Percentiles rank a stretch among this genome's conserved stretches.
Evolutionary conservation across 2,113 vertebrate species (phyloP).

Genomic region (Abramis brama): DNA sequence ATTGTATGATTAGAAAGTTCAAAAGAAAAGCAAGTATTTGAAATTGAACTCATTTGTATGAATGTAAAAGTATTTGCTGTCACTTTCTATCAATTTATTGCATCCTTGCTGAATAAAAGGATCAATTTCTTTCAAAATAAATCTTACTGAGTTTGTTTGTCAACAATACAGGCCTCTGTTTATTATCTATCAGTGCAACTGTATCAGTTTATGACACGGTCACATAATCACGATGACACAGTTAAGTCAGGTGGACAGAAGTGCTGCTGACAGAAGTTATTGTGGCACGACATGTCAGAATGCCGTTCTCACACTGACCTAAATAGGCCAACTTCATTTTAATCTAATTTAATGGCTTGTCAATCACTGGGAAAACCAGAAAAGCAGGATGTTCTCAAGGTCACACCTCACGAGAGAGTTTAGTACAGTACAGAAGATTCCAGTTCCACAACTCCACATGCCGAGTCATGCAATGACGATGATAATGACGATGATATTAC

Average conservation of each 20-base stretch:
- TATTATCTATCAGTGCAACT: background rate
- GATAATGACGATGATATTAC: background rate
- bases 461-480: background rate
- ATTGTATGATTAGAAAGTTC: background rate
- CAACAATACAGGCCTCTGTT: background rate
- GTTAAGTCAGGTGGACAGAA: slow-evolving; percentile 18
- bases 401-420: background rate
- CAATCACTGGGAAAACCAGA: background rate
- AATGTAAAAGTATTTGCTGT: background rate
- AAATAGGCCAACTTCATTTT: slow-evolving; percentile 23
- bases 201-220: background rate
- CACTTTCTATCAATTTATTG: background rate
- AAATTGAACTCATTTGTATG: background rate
- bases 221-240: background rate
- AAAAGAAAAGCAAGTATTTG: background rate
- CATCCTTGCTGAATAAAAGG: background rate
- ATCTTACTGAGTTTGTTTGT: background rate
- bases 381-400: background rate
- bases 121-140: background rate
- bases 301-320: background rate
- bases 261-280: slow-evolving; percentile 30
- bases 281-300: background rate
- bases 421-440: background rate
- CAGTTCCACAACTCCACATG: background rate
- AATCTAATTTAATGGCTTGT: background rate